Base-by-base conservation (phyloP, 2,888 invertebrate genomes). In the Athalia cordata region DNA sequence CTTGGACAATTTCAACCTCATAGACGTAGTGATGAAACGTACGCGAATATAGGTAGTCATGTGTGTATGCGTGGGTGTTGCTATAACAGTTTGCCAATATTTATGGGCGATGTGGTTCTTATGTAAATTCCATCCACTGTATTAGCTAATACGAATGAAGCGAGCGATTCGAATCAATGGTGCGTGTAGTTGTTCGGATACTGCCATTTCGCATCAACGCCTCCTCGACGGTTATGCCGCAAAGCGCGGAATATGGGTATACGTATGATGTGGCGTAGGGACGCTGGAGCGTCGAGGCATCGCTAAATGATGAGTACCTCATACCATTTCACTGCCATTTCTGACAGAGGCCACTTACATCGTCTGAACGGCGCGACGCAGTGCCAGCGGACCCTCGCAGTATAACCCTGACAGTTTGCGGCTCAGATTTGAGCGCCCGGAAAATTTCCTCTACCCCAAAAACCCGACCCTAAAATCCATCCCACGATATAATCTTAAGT, bases 151-250 rank as follows among this genome's bases (percentile, higher is more conserved):
- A 11, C 47, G 59, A 52, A 72, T 57, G 43, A 72, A 72, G 59
- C 47, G 59, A 59, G 72, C 72, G 57, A 72, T 13, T 72, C 59
- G 59, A 72, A 59, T 72, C 72, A 57, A 72, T 72, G 72, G 72
- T 59, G 59, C 72, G 72, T 72, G 72, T 72, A 72, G 72, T 72
- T 72, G 72, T 72, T 72, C 47, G 45, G 72, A 72, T 57, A 13
- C 72, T 57, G 47, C 59, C 59, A 72, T 72, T 59, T 72, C 72
- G 59, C 59, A 59, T 72, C 57, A 59, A 59, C 72, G 72, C 59
- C 59, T 72, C 45, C 43, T 5, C 45, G 57, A 47, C 59, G 47
- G n/a, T 72, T 57, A 72, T 57, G 72, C 47, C 59, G 45, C n/a
- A 4, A n/a, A 29, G 29, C 8, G 55, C 11, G 13, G 61, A 13